phyloP scores from a whole-genome alignment of 2,113 vertebrate genomes.

The Saimiri boliviensis region DNA sequence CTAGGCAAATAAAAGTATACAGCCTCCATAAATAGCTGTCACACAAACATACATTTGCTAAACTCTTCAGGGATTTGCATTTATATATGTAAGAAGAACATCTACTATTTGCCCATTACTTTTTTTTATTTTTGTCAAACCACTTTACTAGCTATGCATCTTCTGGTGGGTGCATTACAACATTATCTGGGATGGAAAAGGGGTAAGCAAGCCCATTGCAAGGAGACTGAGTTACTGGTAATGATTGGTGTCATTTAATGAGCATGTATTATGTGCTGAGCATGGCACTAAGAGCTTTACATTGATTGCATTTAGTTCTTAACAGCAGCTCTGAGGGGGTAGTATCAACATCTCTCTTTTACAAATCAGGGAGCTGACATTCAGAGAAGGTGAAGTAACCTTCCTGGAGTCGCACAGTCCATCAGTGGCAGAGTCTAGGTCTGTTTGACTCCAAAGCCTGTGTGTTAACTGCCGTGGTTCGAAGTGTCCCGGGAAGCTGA shows the following conservation, averaged over 20 bases:
- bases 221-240: neutral
- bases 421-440: neutral
- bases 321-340: neutral
- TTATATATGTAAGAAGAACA: slow-evolving; percentile 11
- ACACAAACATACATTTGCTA: slow-evolving; percentile 28
- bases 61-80: slow-evolving; percentile 45
- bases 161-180: neutral
- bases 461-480: neutral
- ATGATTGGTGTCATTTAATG: neutral
- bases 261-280: neutral
- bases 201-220: neutral
- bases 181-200: neutral
- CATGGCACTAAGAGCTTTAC: neutral
- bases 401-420: neutral
- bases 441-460: neutral
- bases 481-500: neutral
- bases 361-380: neutral
- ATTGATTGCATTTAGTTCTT: neutral
- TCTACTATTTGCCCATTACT: neutral
- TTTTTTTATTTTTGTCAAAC: neutral
- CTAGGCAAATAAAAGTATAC: slow-evolving; percentile 59
- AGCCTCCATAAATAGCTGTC: slow-evolving; percentile 40
- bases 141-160: neutral
- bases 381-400: slow-evolving; percentile 20
- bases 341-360: neutral